Base-by-base conservation (phyloP, 2,113 vertebrate genomes). In the Tachysurus fulvidraco region DNA sequence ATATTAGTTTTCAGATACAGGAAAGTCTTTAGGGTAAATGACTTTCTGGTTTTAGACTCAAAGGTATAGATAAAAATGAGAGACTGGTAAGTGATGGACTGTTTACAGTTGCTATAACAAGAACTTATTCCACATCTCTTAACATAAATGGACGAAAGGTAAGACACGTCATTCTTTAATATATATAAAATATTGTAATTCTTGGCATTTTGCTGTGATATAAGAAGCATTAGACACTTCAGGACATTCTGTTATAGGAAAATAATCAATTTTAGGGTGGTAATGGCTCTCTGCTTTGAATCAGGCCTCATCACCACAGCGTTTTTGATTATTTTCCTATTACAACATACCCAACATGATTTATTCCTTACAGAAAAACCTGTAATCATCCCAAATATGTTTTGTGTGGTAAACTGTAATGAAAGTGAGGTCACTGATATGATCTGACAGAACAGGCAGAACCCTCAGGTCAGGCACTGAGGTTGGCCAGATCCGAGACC, bases 291-390 rank as follows among this genome's bases (percentile, higher is more conserved):
- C 16, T 11, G 17, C 17, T 44, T 36, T 5, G 5, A n/a, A 76
- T 16, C 23, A 74, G 41, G 41, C 21, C 71, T 46, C 11, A 52
- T 54, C 52, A 21, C n/a, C 13, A 55, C 13, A 77, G 2, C 8
- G 4, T 6, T 59, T 19, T 36, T 19, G 1, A 41, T 78, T 30
- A 30, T 59, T 80, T 59, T 59, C 9, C 10, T 41, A 25, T 80
- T 80, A 59, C 78, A 80, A 17, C 55, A 41, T 9, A 80, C 55
- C 9, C 4, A 59, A 57, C 57, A 80, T 28, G 23, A 7, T 77
- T 46, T n/a, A 77, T 77, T 79, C 16, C 54, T 36, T 59, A 81
- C 1, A 86, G 13, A 86, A 44, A 36, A 67, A 71, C 77, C 59
- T 64, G 17, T 73, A 55, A 59, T 71, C 57, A 86, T 46, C 62